A percentile compares a stretch with the other conserved stretches of the same genome.
Conservation (phyloP, 92 coral and sea anemone species). For the Plumapathes pennacea region DNA sequence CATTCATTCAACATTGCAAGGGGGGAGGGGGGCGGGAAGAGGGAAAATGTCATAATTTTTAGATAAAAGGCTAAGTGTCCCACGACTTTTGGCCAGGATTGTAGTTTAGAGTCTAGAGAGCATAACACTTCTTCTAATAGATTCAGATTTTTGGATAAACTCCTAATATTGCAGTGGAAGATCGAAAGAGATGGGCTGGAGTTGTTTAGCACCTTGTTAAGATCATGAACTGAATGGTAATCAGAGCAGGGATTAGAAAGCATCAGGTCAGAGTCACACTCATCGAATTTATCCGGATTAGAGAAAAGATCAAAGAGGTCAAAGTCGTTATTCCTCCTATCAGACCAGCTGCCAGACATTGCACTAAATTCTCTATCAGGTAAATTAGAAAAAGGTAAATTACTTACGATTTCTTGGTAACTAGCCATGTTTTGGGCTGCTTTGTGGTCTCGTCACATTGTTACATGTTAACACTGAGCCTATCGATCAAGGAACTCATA, state of each 20-base stretch:
- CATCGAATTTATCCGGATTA: slow-evolving; percentile 26
- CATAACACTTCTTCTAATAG: slow-evolving; percentile 17
- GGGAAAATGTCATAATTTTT: too few relatives aligned
- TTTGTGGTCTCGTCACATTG: neutral
- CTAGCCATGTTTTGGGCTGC: slow-evolving; percentile 27
- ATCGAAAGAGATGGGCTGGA: slow-evolving; percentile 18
- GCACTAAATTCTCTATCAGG: slow-evolving; percentile 34
- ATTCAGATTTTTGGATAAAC: slow-evolving; percentile 23
- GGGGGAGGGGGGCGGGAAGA: too few relatives aligned
- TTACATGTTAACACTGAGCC: neutral
- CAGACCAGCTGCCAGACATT: slow-evolving; percentile 47
- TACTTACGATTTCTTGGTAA: slow-evolving; percentile 29
- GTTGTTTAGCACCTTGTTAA: slow-evolving; percentile 10
- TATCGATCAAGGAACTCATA: slow-evolving; percentile 16
- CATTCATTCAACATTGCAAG: too few relatives aligned
- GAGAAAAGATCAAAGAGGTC: slow-evolving; percentile 34
- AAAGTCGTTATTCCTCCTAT: slow-evolving; percentile 12
- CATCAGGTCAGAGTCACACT: slow-evolving; percentile 18
- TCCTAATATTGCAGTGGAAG: slow-evolving; percentile 36
- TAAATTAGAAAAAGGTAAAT: slow-evolving; percentile 14
- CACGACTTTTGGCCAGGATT: too few relatives aligned
- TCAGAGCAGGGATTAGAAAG: slow-evolving; percentile 42
- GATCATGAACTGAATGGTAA: slow-evolving; percentile 20
- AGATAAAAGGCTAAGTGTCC: too few relatives aligned
- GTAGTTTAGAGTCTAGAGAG: slow-evolving; percentile 16